These are phyloP conservation scores for Siphlonurus alternatus DNA, from an alignment of 2,888 invertebrate genomes.

Conservation along the genomic window DNA sequence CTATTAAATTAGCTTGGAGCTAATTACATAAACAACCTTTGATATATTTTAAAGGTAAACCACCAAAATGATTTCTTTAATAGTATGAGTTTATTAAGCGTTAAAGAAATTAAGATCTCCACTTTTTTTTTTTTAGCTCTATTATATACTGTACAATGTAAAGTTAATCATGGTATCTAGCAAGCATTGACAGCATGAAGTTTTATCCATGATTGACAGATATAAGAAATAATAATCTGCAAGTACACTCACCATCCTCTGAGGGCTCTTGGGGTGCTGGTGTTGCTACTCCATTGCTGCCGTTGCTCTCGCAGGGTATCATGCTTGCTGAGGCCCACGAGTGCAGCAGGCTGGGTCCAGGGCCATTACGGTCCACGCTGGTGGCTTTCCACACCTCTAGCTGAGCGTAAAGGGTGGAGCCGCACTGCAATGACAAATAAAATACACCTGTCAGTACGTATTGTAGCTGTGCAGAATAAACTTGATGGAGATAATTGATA, in stretches of 20 bases:
- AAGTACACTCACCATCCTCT: background rate
- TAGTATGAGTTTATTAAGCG: too few relatives aligned
- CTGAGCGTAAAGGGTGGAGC: slow-evolving; percentile 70
- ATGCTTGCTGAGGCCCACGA: slow-evolving; percentile 17
- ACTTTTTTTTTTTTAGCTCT: too few relatives aligned
- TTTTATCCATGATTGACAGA: background rate
- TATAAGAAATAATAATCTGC: background rate
- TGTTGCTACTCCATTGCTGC: slow-evolving; percentile 13
- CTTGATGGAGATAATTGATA: too few relatives aligned
- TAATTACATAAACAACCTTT: too few relatives aligned
- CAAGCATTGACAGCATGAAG: too few relatives aligned
- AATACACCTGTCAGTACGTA: slow-evolving; percentile 7
- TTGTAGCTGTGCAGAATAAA: too few relatives aligned
- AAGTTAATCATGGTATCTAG: too few relatives aligned
- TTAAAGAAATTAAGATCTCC: too few relatives aligned
- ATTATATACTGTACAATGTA: too few relatives aligned
- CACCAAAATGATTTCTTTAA: too few relatives aligned
- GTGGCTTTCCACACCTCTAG: slow-evolving; percentile 85
- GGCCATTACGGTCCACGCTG: slow-evolving; percentile 32
- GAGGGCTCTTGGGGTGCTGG: slow-evolving; percentile 17
- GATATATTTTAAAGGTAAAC: too few relatives aligned
- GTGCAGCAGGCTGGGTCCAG: slow-evolving; percentile 11
- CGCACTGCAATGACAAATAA: slow-evolving; percentile 50
- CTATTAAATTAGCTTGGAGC: too few relatives aligned
- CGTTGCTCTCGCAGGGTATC: slow-evolving; percentile 14